These are phyloP conservation scores for Rhombomys opimus DNA, from an alignment of 2,113 vertebrate species.

Conservation along the genomic window DNA sequence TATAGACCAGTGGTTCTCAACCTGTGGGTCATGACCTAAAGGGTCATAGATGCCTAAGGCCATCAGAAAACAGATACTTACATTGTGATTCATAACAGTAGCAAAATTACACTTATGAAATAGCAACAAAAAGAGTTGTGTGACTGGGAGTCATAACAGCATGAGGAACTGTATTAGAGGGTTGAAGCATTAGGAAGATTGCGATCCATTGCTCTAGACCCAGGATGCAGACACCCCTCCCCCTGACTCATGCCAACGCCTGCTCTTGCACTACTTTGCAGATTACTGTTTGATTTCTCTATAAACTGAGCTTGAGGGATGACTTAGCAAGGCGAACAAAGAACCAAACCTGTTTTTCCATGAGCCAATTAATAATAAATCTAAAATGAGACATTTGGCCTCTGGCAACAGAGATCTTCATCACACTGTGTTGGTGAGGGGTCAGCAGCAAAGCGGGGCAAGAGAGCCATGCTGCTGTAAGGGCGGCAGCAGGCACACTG, in stretches of 20 bases:
- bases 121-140: background rate
- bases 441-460: background rate
- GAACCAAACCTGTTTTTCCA: slow-evolving; percentile 70
- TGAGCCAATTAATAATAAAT: slow-evolving; percentile 46
- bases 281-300: slow-evolving; percentile 30
- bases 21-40: background rate
- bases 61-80: background rate
- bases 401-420: slow-evolving; percentile 39
- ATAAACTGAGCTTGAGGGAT: background rate
- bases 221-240: background rate
- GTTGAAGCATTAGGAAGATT: background rate
- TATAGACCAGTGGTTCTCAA: background rate
- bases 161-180: background rate
- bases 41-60: background rate
- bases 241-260: background rate
- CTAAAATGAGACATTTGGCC: slow-evolving; percentile 35
- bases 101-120: background rate
- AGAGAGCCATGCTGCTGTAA: background rate
- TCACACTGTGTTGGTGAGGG: slow-evolving; percentile 16
- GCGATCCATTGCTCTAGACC: background rate
- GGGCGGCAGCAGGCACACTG: background rate
- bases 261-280: background rate
- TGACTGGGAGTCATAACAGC: background rate
- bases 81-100: background rate
- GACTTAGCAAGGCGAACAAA: slow-evolving; percentile 64